Percentiles rank a stretch among this genome's conserved stretches.
Conservation (phyloP, 2,797 vertebrate species). For the Rhinella marina region DNA sequence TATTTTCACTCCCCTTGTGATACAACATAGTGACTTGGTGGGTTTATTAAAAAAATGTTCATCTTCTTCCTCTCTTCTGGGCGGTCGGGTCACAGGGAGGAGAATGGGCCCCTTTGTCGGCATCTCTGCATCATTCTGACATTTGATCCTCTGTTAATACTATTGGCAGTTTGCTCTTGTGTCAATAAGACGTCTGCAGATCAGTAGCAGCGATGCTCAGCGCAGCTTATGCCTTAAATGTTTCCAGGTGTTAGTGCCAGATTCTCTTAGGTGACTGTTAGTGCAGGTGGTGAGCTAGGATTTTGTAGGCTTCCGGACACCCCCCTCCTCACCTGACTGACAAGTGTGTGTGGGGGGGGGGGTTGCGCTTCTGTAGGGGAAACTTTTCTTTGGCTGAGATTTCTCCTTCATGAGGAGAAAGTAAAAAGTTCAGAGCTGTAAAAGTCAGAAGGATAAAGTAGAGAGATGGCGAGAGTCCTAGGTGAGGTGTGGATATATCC, state of each 20-base stretch:
- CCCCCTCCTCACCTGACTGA: neutral
- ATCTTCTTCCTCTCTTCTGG: neutral
- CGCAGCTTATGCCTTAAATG: slow-evolving; percentile 22
- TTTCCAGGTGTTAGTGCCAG: slow-evolving; percentile 28
- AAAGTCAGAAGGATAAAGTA: neutral
- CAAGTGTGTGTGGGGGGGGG: neutral
- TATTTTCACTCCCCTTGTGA: too few relatives aligned
- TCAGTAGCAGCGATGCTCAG: neutral
- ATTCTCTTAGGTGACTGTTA: slow-evolving; percentile 15
- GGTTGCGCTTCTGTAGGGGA: neutral
- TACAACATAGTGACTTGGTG: too few relatives aligned
- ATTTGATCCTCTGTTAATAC: neutral
- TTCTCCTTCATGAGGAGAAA: neutral
- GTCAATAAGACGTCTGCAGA: neutral
- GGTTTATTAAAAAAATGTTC: too few relatives aligned
- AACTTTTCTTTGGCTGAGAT: neutral
- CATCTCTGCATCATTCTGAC: neutral
- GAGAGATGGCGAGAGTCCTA: too few relatives aligned
- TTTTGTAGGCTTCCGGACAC: neutral
- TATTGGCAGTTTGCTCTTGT: neutral
- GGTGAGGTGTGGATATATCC: too few relatives aligned
- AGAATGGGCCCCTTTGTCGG: neutral
- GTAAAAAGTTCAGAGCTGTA: neutral
- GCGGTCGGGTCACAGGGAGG: neutral
- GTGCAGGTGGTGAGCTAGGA: slow-evolving; percentile 35